These are phyloP conservation scores for Ammospiza nelsoni DNA, from an alignment of 2,113 vertebrate species.

Conservation along the genomic window DNA sequence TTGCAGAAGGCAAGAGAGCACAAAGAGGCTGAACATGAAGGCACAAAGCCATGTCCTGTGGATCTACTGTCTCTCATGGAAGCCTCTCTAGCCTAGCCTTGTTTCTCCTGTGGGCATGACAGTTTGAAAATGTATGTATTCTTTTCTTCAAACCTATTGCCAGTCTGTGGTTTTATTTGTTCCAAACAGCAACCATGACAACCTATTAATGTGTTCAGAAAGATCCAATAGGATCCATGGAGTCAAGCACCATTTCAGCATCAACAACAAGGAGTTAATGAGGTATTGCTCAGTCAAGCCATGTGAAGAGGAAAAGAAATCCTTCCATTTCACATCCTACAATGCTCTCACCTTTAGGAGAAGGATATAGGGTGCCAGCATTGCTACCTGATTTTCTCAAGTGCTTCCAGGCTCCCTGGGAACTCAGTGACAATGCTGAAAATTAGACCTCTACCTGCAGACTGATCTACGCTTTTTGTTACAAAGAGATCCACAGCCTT, in stretches of 20 bases:
- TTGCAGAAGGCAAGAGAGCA: background rate
- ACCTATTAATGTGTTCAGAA: background rate
- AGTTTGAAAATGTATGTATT: background rate
- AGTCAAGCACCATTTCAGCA: background rate
- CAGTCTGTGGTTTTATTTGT: background rate
- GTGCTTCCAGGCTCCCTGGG: background rate
- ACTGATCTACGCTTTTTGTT: background rate
- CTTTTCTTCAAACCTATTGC: background rate
- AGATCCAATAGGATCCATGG: background rate
- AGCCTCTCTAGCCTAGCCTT: background rate
- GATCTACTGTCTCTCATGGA: background rate
- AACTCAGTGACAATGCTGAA: background rate
- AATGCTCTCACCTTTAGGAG: background rate
- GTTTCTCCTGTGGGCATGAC: background rate
- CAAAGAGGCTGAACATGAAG: background rate
- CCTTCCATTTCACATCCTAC: background rate
- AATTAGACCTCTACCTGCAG: background rate
- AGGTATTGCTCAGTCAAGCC: background rate
- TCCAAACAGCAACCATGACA: background rate
- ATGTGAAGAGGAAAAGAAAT: background rate
- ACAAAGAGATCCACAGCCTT: background rate
- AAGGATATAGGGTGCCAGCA: background rate
- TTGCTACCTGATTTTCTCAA: background rate
- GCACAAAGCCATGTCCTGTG: background rate
- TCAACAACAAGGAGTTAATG: background rate